These are phyloP conservation scores for Teleogryllus oceanicus DNA, from an alignment of 2,888 invertebrate species.

Conservation along the genomic window DNA sequence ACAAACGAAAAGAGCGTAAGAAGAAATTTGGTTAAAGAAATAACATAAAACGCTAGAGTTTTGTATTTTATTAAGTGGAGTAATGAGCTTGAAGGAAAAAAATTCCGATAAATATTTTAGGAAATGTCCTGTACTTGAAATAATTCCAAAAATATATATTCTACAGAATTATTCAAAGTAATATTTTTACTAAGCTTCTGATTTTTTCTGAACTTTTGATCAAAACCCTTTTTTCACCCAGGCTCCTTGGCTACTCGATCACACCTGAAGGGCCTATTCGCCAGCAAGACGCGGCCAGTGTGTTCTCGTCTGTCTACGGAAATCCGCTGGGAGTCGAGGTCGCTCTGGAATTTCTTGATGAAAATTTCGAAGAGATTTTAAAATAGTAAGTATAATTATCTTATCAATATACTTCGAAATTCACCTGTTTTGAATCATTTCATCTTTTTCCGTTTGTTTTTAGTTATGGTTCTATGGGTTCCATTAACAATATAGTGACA, in stretches of 20 bases:
- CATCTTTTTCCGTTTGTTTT: background rate
- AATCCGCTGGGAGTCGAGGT: constrained; percentile 31
- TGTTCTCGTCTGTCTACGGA: constrained; percentile 34
- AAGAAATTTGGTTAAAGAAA: too few species aligned
- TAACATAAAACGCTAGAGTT: too few species aligned
- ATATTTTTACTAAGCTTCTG: too few species aligned
- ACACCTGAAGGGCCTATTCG: constrained; percentile 26
- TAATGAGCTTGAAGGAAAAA: too few species aligned
- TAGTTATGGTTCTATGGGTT: constrained; percentile 53
- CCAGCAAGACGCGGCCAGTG: constrained; percentile 33
- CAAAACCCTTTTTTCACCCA: constrained; percentile 11
- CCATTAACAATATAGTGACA: constrained; percentile 47
- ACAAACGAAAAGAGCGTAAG: too few species aligned
- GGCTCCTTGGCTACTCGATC: constrained; percentile 31
- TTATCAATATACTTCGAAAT: background rate
- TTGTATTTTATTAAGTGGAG: too few species aligned
- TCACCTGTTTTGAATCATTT: background rate
- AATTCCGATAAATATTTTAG: too few species aligned
- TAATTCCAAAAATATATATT: too few species aligned
- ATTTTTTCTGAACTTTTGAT: background rate
- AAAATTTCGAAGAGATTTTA: constrained; percentile 27
- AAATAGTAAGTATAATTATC: constrained; percentile 24
- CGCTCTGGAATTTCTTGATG: constrained; percentile 32
- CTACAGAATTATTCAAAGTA: too few species aligned
- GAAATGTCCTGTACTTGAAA: too few species aligned